These are phyloP conservation scores for Catostylus mosaicus DNA, from an alignment of 30 jellyfish, hydroid and myxozoan species.

Conservation along the genomic window DNA sequence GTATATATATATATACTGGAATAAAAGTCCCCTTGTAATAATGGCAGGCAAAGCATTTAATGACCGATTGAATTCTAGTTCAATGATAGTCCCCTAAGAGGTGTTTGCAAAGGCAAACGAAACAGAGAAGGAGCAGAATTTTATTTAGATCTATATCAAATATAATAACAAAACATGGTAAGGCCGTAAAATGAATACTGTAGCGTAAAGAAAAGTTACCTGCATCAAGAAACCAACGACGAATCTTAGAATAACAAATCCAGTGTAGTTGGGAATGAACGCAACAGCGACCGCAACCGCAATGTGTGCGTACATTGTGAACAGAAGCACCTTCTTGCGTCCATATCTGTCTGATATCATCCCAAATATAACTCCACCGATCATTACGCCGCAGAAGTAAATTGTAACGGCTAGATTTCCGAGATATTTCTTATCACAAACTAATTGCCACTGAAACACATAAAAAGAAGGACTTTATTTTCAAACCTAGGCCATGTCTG, in stretches of 20 bases:
- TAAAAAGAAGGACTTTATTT: neutral
- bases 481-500: no score
- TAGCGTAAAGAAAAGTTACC: no score
- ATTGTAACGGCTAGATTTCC: conserved; percentile 84
- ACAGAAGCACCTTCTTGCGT: conserved; percentile 74
- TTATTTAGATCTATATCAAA: no score
- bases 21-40: no score
- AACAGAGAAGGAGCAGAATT: no score
- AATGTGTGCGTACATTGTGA: conserved; percentile 82
- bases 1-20: no score
- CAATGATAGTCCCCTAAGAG: no score
- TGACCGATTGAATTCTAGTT: no score
- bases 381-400: conserved; percentile 93
- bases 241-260: conserved; percentile 75
- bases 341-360: conserved; percentile 84
- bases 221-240: conserved; percentile 84
- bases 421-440: conserved; percentile 79
- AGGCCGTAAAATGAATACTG: no score
- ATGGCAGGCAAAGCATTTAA: no score
- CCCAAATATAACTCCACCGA: conserved; percentile 92
- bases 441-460: conserved; percentile 77
- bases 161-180: no score
- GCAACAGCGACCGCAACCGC: conserved; percentile 74
- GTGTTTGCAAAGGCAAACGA: no score
- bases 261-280: conserved; percentile 59